These are phyloP conservation scores for Intellagama lesueurii DNA, from an alignment of 2,797 vertebrate species.

Conservation along the genomic window DNA sequence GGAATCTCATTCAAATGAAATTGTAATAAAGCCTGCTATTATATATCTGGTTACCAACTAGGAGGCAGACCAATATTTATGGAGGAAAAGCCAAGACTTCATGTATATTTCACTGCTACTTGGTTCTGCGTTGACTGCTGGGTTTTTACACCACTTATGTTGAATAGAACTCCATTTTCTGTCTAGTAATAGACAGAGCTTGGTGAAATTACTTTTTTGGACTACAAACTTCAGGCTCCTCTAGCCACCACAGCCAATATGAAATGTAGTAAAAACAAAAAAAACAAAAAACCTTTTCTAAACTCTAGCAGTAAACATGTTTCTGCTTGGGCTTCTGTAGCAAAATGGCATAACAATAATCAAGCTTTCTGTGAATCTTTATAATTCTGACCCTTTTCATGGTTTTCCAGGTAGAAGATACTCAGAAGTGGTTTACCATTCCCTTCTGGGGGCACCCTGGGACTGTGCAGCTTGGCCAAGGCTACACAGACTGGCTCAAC, in stretches of 20 bases:
- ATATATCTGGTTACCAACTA: constrained; percentile 65
- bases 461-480: no score
- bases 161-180: neutral
- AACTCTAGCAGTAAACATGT: neutral
- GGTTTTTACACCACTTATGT: neutral
- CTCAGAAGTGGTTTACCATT: no score
- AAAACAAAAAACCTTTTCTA: neutral
- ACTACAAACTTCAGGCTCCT: neutral
- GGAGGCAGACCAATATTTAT: constrained; percentile 55
- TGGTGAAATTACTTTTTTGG: neutral
- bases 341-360: neutral
- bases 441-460: no score
- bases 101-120: constrained; percentile 44
- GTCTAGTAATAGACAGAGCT: neutral
- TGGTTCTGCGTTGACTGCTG: constrained; percentile 20
- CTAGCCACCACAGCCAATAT: no score
- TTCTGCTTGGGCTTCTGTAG: neutral
- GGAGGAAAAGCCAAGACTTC: constrained; percentile 53
- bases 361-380: neutral
- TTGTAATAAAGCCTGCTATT: constrained; percentile 66
- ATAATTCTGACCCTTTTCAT: no score
- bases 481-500: no score
- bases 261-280: no score
- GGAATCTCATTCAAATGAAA: constrained; percentile 72
- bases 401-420: no score